These are phyloP conservation scores for Heliconius sara DNA, from an alignment of 2,888 invertebrate genomes.

Conservation along the genomic window DNA sequence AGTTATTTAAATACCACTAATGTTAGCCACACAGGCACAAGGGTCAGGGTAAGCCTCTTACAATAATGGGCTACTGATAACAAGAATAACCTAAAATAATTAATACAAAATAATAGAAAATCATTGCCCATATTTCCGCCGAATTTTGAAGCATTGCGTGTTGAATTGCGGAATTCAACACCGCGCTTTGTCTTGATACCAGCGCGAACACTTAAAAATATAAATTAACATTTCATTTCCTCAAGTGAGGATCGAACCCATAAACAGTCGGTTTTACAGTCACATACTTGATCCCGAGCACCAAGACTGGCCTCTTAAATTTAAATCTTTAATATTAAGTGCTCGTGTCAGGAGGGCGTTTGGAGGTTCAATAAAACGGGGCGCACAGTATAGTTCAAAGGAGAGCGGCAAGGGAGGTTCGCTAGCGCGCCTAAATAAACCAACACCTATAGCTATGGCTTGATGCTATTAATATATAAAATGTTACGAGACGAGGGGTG, in stretches of 20 bases:
- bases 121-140: too few species aligned
- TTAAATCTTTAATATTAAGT: slow-evolving; percentile 16
- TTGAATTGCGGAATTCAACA: too few species aligned
- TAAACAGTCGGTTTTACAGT: too few species aligned
- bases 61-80: slow-evolving; percentile 64
- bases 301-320: too few species aligned
- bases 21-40: slow-evolving; percentile 56
- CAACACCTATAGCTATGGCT: slow-evolving; percentile 26
- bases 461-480: slow-evolving; percentile 50
- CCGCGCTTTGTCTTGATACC: too few species aligned
- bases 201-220: too few species aligned
- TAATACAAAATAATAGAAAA: slow-evolving; percentile 19
- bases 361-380: slow-evolving; percentile 30
- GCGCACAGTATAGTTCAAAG: slow-evolving; percentile 48
- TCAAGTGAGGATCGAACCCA: too few species aligned
- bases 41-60: slow-evolving; percentile 76
- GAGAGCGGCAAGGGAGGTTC: slow-evolving; percentile 44
- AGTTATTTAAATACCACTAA: slow-evolving; percentile 61
- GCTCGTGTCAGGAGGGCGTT: slow-evolving; percentile 35
- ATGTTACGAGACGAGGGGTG: slow-evolving; percentile 28
- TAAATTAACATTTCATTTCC: too few species aligned
- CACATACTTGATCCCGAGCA: too few species aligned
- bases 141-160: too few species aligned
- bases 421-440: slow-evolving; percentile 39
- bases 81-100: slow-evolving; percentile 31